These are phyloP conservation scores for Takifugu ocellatus DNA, from an alignment of 2,797 vertebrate species.

Conservation along the genomic window DNA sequence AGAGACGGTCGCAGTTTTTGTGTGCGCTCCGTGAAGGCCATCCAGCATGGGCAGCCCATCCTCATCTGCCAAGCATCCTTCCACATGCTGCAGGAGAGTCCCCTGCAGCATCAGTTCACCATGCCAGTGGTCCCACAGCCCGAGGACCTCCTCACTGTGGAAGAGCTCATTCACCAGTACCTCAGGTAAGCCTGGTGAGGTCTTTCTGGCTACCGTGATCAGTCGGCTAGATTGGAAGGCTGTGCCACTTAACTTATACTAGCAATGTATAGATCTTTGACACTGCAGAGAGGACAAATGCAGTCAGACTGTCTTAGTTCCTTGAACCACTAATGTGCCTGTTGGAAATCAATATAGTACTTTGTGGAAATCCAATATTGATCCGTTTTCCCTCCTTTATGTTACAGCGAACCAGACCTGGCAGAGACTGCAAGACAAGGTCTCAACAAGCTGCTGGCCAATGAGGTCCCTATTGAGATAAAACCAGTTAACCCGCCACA, in stretches of 20 bases:
- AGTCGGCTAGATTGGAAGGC: not conserved
- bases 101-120: constrained; percentile 85
- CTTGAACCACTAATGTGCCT: too few relatives aligned
- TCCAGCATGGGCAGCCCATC: constrained; percentile 88
- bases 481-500: constrained; percentile 82
- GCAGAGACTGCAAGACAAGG: constrained; percentile 75
- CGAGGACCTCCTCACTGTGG: constrained; percentile 79
- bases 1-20: constrained; percentile 89
- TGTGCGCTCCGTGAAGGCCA: constrained; percentile 87
- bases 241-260: not conserved
- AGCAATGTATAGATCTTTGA: too few relatives aligned
- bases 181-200: constrained; percentile 54
- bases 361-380: too few relatives aligned
- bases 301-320: too few relatives aligned
- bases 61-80: constrained; percentile 92
- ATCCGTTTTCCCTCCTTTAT: not conserved
- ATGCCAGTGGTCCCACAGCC: constrained; percentile 86
- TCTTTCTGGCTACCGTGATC: not conserved
- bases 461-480: constrained; percentile 89
- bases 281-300: too few relatives aligned
- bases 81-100: constrained; percentile 83
- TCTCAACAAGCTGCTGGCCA: constrained; percentile 83
- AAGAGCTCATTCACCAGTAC: constrained; percentile 82
- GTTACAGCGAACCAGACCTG: constrained; percentile 82
- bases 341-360: too few relatives aligned